Evolutionary conservation across 2,113 vertebrate species (phyloP).

Genomic region (Natator depressus): DNA sequence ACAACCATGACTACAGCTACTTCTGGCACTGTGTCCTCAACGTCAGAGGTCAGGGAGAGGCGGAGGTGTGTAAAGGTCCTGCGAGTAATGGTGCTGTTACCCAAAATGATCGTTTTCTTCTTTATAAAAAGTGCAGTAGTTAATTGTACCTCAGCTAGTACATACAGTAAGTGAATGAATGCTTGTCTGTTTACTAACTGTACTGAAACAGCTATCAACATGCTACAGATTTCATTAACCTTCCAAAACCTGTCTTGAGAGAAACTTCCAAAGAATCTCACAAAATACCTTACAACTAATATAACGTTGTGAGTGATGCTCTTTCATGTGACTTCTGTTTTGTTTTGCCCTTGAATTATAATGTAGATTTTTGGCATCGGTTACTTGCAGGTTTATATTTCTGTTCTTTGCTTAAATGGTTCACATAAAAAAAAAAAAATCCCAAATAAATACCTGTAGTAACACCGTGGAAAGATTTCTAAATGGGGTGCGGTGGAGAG

Average conservation of each 20-base stretch:
- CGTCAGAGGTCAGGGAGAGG: conserved; percentile 92
- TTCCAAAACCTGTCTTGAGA: neutral
- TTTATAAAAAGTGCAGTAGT: conserved; percentile 54
- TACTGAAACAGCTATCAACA: neutral
- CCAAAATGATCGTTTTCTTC: conserved; percentile 22
- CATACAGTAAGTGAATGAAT: neutral
- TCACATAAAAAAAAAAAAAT: neutral
- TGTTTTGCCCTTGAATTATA: neutral
- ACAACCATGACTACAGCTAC: conserved; percentile 88
- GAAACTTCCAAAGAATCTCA: neutral
- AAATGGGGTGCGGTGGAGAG: too few relatives aligned
- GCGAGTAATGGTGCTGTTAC: conserved; percentile 61
- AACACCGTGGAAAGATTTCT: neutral
- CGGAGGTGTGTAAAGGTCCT: conserved; percentile 92
- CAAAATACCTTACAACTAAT: neutral
- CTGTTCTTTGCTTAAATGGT: neutral
- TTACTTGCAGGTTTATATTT: neutral
- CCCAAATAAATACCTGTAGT: neutral
- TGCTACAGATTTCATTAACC: neutral
- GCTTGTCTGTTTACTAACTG: neutral
- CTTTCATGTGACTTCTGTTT: neutral
- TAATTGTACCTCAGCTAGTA: neutral
- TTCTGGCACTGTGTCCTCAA: conserved; percentile 89
- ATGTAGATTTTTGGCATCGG: neutral
- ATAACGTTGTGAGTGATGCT: neutral